These are phyloP conservation scores for Sphyrna mokarran DNA, from an alignment of 2,113 vertebrate species.

Conservation along the genomic window DNA sequence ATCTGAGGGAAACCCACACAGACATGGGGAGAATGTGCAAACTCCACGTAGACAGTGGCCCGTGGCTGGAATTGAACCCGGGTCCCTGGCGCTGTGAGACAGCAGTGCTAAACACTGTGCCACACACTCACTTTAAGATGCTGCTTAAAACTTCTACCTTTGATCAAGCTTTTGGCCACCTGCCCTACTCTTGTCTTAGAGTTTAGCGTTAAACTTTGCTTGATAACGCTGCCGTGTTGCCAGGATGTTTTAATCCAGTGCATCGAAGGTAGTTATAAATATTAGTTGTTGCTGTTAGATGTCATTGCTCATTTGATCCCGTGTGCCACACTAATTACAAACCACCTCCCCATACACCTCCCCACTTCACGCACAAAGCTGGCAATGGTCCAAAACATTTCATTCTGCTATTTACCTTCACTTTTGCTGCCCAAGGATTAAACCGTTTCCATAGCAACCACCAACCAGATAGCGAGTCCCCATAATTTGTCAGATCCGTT, in stretches of 20 bases:
- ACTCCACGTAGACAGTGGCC: too few species aligned
- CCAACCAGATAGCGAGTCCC: slow-evolving; percentile 81
- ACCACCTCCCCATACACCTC: background rate
- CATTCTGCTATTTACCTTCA: slow-evolving; percentile 64
- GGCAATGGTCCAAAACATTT: background rate
- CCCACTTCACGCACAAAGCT: background rate
- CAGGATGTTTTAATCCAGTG: background rate
- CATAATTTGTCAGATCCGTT: slow-evolving; percentile 84
- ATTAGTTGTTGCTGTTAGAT: background rate
- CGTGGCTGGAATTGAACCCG: too few species aligned
- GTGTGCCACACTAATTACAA: background rate
- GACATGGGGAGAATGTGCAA: too few species aligned
- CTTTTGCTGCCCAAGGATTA: slow-evolving; percentile 76
- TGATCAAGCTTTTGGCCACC: background rate
- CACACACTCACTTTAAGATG: background rate
- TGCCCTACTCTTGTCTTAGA: background rate
- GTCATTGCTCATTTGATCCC: background rate
- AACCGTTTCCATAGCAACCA: slow-evolving; percentile 91
- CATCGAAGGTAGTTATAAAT: background rate
- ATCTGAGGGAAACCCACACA: too few species aligned
- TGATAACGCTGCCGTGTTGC: background rate
- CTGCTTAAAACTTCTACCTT: background rate
- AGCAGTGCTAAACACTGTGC: too few species aligned
- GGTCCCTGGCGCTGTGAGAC: too few species aligned
- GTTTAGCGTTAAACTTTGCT: background rate